Evolutionary conservation across 1,140 invertebrate genomes (phyloP).

Genomic region (Magallana angulata): DNA sequence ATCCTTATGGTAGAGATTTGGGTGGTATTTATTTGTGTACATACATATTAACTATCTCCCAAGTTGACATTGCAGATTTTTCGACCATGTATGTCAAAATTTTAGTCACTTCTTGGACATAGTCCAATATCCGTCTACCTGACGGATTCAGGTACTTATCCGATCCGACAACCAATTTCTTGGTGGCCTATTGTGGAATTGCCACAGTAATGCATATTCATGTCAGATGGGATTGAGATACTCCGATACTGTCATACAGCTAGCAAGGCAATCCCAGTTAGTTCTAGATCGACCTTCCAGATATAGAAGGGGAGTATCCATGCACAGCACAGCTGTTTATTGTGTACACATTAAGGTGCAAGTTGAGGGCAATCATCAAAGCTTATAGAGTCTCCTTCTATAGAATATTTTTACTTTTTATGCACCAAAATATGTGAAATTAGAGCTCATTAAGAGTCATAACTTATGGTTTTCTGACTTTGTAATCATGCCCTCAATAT

Average conservation of each 20-base stretch:
- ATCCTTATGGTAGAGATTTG: neutral
- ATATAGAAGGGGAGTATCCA: neutral
- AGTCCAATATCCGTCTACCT: neutral
- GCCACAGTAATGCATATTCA: constrained; percentile 10
- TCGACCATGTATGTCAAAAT: neutral
- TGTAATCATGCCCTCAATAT: neutral
- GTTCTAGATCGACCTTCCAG: neutral
- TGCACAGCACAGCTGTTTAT: neutral
- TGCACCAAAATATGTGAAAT: neutral
- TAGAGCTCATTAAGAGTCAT: constrained; percentile 16
- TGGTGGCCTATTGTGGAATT: neutral
- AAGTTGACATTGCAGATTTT: constrained; percentile 5
- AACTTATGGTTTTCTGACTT: neutral
- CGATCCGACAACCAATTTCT: neutral
- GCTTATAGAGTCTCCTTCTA: neutral
- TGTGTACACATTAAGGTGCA: neutral
- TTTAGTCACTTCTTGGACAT: neutral
- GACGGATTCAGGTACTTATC: neutral
- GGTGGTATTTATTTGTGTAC: neutral
- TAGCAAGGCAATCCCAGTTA: neutral
- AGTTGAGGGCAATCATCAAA: neutral
- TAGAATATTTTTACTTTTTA: constrained; percentile 22
- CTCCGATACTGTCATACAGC: neutral
- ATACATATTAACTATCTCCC: neutral
- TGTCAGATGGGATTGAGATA: constrained; percentile 20